Evolutionary conservation across 1,140 invertebrate species (phyloP), one percentile per base, ranked within the genome.

Genomic region (Sarcophaga peregrina): DNA sequence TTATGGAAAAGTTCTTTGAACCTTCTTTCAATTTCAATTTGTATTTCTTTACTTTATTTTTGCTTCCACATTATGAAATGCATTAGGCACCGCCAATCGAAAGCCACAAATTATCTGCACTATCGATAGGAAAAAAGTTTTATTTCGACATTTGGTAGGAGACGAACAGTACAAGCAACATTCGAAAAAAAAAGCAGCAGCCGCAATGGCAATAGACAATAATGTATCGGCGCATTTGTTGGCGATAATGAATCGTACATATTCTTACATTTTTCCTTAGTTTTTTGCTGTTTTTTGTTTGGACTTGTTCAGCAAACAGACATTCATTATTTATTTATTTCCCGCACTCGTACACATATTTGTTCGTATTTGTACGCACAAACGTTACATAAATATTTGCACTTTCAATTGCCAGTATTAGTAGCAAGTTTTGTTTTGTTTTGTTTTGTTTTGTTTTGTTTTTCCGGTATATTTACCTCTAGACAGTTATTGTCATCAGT

Each of bases 211-310:
- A 25, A 37, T 37, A 37, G 25, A 20, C 17, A 68, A 25, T 68
- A 68, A 68, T 25, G 62, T 68, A 68, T n/a, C 62, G 62, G 62
- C 25, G 25, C 17, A 68, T 68, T 68, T 17, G 62, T 68, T 68
- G 17, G 62, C 62, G 62, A 68, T 68, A 68, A 68, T 68, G 62
- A 68, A 68, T 68, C 8, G 62, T 68, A 68, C 62, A 68, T 68
- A 20, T 68, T 68, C 20, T 68, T 68, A 68, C 62, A 20, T 25
- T 17, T n/a, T 37, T 37, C 1, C 25, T 37, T 37, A 2, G 1
- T 37, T 37, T 37, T 37, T 37, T 68, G 50, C 20, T 68, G 62
- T 68, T 58, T 1, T 68, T 68, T 68, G 58, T 20, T 58, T n/a
- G 11, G 13, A 58, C 15, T 20, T 37, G 25, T 37, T 37, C 17